Percentiles rank a stretch among this genome's conserved stretches.
These are phyloP conservation scores for Psilopogon haemacephalus DNA, from an alignment of 2,113 vertebrate genomes.

Conservation along the genomic window DNA sequence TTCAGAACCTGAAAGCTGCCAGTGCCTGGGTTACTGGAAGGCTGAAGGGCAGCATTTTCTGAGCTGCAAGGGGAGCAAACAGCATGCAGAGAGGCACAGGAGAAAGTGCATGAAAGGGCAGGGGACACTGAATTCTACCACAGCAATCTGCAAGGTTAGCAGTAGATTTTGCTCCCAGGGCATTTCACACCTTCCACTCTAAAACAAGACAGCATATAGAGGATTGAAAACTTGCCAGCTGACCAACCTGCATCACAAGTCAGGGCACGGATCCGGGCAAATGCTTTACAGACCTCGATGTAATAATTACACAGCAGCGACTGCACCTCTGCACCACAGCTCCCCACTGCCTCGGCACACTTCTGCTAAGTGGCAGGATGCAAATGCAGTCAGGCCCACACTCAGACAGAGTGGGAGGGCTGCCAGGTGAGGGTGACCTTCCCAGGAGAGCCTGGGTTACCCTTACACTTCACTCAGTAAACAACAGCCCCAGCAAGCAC, in stretches of 20 bases:
- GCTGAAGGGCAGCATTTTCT: background rate
- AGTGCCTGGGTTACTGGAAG: background rate
- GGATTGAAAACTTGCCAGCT: background rate
- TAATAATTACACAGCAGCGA: background rate
- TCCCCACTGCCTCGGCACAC: background rate
- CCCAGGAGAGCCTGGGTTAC: background rate
- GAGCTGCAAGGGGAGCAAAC: background rate
- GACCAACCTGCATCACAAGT: background rate
- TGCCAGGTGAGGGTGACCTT: background rate
- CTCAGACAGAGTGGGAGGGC: background rate
- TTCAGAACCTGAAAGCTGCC: background rate
- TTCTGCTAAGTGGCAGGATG: background rate
- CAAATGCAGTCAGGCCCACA: fast-evolving
- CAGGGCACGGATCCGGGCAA: background rate
- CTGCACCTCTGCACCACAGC: background rate
- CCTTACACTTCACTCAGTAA: background rate
- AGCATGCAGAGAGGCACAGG: background rate
- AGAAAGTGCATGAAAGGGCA: background rate
- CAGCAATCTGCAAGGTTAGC: background rate
- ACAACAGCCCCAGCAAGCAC: fast-evolving
- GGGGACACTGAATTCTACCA: background rate
- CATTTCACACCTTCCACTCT: background rate
- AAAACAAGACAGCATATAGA: background rate
- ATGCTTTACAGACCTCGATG: background rate
- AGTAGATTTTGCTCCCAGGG: background rate